Evolutionary conservation across 2,113 vertebrate genomes (phyloP).

Genomic region (Tapirus terrestris): DNA sequence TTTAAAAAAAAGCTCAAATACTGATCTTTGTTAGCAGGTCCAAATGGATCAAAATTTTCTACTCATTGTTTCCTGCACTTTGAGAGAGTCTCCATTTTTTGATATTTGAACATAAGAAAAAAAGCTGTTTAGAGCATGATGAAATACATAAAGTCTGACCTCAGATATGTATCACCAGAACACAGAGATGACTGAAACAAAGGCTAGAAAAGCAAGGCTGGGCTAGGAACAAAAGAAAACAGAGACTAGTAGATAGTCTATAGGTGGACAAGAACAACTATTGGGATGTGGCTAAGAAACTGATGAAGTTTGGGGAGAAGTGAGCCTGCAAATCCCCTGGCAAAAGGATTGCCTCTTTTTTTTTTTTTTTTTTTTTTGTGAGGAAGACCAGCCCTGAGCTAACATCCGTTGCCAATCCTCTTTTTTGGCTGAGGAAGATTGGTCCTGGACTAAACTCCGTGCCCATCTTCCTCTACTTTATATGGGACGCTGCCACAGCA

Average conservation of each 20-base stretch:
- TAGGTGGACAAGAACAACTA: not conserved
- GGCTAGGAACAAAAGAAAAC: not conserved
- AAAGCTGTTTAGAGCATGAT: slow-evolving; percentile 1
- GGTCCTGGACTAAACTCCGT: too few species aligned
- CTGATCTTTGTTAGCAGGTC: not conserved
- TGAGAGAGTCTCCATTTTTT: not conserved
- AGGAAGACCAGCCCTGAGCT: too few species aligned
- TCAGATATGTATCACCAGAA: not conserved
- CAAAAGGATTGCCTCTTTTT: not conserved
- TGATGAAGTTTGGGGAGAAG: not conserved
- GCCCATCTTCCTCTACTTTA: too few species aligned
- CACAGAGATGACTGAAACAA: not conserved
- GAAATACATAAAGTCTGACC: not conserved
- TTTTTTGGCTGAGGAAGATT: too few species aligned
- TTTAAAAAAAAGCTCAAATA: not conserved
- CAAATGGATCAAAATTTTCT: not conserved
- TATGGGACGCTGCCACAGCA: too few species aligned
- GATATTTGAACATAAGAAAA: not conserved
- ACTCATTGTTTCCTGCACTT: slow-evolving; percentile 9
- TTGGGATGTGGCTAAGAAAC: not conserved
- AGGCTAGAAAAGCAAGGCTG: slow-evolving; percentile 1
- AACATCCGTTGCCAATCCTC: too few species aligned
- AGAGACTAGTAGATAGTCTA: not conserved
- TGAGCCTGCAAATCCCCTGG: not conserved
- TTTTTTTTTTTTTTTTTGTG: too few species aligned